phyloP scores from a whole-genome alignment of 2,113 vertebrate species.

The Calypte anna region DNA sequence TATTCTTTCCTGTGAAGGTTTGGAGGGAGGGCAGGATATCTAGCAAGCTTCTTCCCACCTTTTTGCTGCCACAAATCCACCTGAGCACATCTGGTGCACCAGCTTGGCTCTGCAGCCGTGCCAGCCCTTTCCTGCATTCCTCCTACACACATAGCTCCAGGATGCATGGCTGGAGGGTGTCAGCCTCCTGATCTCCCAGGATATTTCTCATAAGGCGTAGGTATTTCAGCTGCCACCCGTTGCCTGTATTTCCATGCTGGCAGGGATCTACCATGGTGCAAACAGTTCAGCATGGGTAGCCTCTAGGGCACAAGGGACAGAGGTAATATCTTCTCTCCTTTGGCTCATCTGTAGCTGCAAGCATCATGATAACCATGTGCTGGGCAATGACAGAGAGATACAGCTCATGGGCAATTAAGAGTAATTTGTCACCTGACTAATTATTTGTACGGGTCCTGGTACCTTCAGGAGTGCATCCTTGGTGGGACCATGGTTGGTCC shows the following conservation, averaged over 20 bases:
- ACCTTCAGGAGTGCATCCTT: neutral
- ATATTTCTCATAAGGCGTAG: neutral
- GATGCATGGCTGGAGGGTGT: neutral
- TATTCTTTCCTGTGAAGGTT: neutral
- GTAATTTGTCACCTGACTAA: neutral
- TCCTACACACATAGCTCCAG: neutral
- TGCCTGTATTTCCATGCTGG: neutral
- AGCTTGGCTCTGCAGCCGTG: neutral
- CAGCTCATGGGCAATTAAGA: neutral
- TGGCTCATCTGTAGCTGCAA: neutral
- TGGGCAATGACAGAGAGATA: neutral
- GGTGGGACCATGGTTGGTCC: neutral
- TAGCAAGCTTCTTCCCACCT: neutral
- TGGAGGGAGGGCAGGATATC: neutral
- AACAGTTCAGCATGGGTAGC: rapidly evolving
- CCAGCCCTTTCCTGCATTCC: neutral
- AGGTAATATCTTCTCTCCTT: neutral
- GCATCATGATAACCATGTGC: neutral
- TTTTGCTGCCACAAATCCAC: neutral
- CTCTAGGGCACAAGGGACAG: neutral
- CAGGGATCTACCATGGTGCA: rapidly evolving
- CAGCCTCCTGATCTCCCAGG: neutral
- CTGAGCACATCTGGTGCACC: neutral
- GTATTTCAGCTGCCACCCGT: neutral
- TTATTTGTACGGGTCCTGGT: neutral